These are phyloP conservation scores for Rotaria macrura DNA, from an alignment of 2,888 invertebrate genomes.

Conservation along the genomic window DNA sequence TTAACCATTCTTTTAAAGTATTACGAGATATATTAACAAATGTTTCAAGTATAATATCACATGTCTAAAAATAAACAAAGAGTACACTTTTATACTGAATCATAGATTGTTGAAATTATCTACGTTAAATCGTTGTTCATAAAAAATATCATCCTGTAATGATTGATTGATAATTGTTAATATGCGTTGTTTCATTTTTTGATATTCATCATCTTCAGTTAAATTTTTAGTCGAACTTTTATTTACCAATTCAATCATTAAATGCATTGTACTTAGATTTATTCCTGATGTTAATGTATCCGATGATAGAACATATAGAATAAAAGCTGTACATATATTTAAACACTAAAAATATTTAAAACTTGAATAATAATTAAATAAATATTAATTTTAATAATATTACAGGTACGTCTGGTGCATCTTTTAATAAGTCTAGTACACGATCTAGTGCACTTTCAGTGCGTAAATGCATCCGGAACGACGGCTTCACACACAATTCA, in stretches of 20 bases:
- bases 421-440: not conserved
- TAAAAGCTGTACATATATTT: not conserved
- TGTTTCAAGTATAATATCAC: not conserved
- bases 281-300: not conserved
- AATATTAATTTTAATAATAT: not conserved
- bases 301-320: not conserved
- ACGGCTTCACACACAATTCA: not conserved
- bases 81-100: not conserved
- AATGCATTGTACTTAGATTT: not conserved
- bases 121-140: not conserved
- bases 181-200: not conserved
- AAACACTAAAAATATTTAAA: not conserved
- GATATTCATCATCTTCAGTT: not conserved
- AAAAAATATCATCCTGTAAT: not conserved
- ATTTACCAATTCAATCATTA: not conserved
- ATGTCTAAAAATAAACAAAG: not conserved
- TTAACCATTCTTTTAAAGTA: not conserved
- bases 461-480: not conserved
- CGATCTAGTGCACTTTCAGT: not conserved
- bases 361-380: not conserved
- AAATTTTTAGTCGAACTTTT: not conserved
- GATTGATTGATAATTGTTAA: not conserved
- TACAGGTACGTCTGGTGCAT: not conserved
- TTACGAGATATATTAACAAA: not conserved
- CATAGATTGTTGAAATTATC: not conserved